Evolutionary conservation across 2,113 vertebrate species (phyloP), one percentile per base, ranked within the genome.

Genomic region (Erpornis zantholeuca): DNA sequence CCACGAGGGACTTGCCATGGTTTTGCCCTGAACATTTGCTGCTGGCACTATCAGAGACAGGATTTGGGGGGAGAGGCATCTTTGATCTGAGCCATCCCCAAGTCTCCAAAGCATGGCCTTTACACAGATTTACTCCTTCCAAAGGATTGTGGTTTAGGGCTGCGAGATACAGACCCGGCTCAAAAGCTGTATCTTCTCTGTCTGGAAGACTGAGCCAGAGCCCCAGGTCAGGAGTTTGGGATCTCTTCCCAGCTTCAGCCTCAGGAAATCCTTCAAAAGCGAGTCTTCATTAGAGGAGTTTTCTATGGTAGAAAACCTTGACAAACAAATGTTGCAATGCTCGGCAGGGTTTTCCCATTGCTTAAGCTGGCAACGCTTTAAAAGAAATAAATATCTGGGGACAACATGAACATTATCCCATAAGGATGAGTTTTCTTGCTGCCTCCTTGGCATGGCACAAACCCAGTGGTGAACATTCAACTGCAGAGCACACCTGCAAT

Each of bases 161-260:
- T 13, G 4, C 24, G 28, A 86, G 88, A 81, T 36, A 36, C 69
- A 75, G 60, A 64, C 64, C 53, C 78, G 54, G 27, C 76, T 86
- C 60, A n/a, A 86, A 94, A 84, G 65, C 56, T 93, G 56, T 25
- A 9, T 64, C 64, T 86, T 53, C 82, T 94, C 72, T 31, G 64
- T 75, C 81, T 45, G 47, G 40, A 50, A 71, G 49, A 31, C 2
- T 5, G 36, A 92, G 86, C 49, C 91, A 84, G 77, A 57, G 52
- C 9, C 17, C 81, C 44, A 49, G 80, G 60, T 83, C 88, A 92
- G 66, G 70, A 49, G 64, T 33, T 11, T 7, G 36, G 77, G 69
- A 53, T 18, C 8, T 53, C 36, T 57, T 89, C 56, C 77, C 75
- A 40, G 44, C 52, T 88, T 52, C 52, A 64, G 23, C 40, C 44